phyloP scores from a whole-genome alignment of 2,113 vertebrate species.

The Pungitius pungitius region DNA sequence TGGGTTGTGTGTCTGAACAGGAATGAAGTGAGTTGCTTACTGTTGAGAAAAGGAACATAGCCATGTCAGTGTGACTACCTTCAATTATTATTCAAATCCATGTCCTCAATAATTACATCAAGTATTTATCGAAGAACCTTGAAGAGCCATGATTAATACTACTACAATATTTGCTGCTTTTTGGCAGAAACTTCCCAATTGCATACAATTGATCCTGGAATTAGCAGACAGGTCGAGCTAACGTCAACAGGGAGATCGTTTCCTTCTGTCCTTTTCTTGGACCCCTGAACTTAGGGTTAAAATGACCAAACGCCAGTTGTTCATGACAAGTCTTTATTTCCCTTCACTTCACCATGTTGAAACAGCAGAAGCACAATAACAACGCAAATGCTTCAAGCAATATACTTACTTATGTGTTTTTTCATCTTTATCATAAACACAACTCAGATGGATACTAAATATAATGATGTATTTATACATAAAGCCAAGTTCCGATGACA shows the following conservation, averaged over 20 bases:
- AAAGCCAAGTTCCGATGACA: conserved; percentile 13
- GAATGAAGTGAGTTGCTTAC: background rate
- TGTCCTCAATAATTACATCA: background rate
- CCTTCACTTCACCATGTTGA: conserved; percentile 12
- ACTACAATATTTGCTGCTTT: conserved; percentile 30
- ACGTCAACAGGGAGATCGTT: conserved; percentile 32
- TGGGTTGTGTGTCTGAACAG: background rate
- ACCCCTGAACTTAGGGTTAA: background rate
- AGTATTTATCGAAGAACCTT: background rate
- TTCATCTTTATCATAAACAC: background rate
- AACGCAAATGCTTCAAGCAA: background rate
- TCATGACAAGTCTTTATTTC: conserved; percentile 52
- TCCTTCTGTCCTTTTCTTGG: background rate
- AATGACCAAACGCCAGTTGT: background rate
- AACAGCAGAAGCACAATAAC: conserved; percentile 14
- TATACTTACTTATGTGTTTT: conserved; percentile 5
- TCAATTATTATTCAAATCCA: background rate
- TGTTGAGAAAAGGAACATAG: background rate
- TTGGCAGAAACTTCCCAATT: conserved; percentile 3
- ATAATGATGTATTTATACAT: conserved; percentile 1
- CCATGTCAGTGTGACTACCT: too few species aligned
- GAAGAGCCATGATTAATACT: background rate
- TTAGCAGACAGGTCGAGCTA: conserved; percentile 32
- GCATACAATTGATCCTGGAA: conserved; percentile 24
- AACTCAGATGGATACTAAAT: conserved; percentile 11